phyloP scores from a whole-genome alignment of 2,797 vertebrate genomes.

The Argyrosomus regius region DNA sequence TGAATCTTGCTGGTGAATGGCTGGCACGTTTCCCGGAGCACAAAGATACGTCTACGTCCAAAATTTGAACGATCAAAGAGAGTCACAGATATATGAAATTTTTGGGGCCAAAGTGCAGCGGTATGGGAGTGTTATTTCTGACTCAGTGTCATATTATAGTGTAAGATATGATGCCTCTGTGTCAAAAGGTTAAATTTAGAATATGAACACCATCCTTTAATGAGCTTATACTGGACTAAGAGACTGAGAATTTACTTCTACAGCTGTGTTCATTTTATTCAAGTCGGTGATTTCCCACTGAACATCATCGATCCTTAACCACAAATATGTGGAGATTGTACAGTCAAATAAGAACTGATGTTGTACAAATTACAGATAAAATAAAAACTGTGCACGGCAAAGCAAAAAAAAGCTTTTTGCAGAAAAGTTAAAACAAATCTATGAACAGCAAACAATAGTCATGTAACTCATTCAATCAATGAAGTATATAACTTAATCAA shows the following conservation, averaged over 20 bases:
- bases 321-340: background rate
- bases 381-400: background rate
- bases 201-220: conserved; percentile 11
- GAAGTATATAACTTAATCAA: background rate
- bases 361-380: background rate
- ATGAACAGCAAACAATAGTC: background rate
- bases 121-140: conserved; percentile 56
- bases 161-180: conserved; percentile 51
- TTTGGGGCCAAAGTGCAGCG: conserved; percentile 60
- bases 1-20: conserved; percentile 23
- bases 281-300: background rate
- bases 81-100: conserved; percentile 55
- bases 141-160: conserved; percentile 57
- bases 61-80: conserved; percentile 48
- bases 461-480: background rate
- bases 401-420: background rate
- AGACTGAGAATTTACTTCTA: conserved; percentile 3
- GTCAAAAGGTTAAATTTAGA: conserved; percentile 61
- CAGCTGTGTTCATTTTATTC: background rate
- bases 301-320: background rate
- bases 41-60: conserved; percentile 34
- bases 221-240: background rate
- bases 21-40: conserved; percentile 10
- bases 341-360: background rate
- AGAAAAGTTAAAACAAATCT: background rate